These are phyloP conservation scores for Thecophora atra DNA, from an alignment of 2,888 invertebrate genomes.

Conservation along the genomic window DNA sequence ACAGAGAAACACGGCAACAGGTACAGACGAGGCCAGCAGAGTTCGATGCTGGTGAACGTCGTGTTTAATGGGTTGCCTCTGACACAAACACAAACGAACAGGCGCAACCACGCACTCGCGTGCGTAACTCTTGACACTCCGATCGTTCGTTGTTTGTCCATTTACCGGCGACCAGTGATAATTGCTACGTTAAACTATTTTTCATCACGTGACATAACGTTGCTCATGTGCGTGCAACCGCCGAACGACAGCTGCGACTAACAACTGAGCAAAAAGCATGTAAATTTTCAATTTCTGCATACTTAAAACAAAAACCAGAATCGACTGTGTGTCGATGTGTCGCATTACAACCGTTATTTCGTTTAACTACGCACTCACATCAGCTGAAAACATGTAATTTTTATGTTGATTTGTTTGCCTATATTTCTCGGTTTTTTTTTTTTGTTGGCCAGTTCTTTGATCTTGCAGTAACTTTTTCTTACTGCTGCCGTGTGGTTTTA, in stretches of 20 bases:
- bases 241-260: neutral
- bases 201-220: conserved; percentile 30
- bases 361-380: neutral
- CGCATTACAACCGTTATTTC: conserved; percentile 7
- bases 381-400: neutral
- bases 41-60: too few species aligned
- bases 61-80: too few species aligned
- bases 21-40: too few species aligned
- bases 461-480: neutral
- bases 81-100: too few species aligned
- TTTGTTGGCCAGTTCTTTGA: neutral
- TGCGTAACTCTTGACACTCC: neutral
- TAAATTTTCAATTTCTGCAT: neutral
- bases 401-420: neutral
- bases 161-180: conserved; percentile 14
- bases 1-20: too few species aligned
- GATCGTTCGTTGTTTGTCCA: conserved; percentile 1
- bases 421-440: neutral
- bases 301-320: neutral
- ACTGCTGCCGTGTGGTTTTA: neutral
- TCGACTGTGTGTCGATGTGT: neutral
- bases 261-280: neutral
- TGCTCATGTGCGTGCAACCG: neutral
- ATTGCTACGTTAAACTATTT: conserved; percentile 31
- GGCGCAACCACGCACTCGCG: neutral